Conservation (phyloP, 2,113 vertebrate species). For the Trogon melanurus region DNA sequence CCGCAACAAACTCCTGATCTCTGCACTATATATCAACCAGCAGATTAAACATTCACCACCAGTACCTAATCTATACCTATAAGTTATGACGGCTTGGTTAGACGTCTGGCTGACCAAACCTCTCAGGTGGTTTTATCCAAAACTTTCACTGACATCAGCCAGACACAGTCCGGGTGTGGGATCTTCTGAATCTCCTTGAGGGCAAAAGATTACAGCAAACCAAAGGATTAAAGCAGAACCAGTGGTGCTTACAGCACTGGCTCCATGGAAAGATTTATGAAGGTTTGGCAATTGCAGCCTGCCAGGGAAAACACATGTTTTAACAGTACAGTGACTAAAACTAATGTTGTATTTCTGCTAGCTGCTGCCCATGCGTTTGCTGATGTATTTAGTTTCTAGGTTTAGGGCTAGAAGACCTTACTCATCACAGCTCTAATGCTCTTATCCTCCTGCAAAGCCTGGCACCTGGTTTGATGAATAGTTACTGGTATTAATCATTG, state of each 20-base stretch:
- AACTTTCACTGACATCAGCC: neutral
- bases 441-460: conserved; percentile 1
- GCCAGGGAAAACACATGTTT: conserved; percentile 25
- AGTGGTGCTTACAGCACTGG: neutral
- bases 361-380: conserved; percentile 16
- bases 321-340: conserved; percentile 51
- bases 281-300: conserved; percentile 15
- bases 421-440: conserved; percentile 50
- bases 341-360: conserved; percentile 58
- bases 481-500: conserved; percentile 56
- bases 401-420: conserved; percentile 57
- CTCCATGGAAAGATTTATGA: conserved; percentile 34
- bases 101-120: neutral
- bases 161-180: neutral
- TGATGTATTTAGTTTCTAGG: conserved; percentile 51
- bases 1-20: neutral
- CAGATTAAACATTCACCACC: neutral
- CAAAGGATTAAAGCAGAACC: neutral
- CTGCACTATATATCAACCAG: neutral
- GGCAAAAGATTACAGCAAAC: neutral
- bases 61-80: neutral
- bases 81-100: neutral
- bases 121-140: neutral
- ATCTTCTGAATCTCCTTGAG: neutral
- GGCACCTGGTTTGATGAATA: conserved; percentile 49